Percentiles rank a stretch among this genome's conserved stretches.
Conservation (phyloP, 1,140 invertebrate genomes). For the Belonocnema kinseyi region DNA sequence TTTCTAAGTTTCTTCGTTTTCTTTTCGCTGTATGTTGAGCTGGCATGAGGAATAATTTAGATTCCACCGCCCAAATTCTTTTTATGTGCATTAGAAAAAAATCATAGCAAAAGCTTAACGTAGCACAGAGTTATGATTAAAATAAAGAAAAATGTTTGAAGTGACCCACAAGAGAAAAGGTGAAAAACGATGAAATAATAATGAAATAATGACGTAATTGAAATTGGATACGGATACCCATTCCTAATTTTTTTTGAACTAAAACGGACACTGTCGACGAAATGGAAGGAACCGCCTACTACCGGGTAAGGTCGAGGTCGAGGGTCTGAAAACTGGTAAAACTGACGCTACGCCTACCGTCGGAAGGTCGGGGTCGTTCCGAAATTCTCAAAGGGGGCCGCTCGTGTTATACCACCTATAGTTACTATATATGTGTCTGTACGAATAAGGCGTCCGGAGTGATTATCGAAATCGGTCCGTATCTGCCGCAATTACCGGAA, state of each 20-base stretch:
- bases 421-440: slow-evolving; percentile 37
- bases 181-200: no score
- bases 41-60: no score
- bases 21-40: no score
- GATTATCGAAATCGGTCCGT: slow-evolving; percentile 69
- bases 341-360: slow-evolving; percentile 67
- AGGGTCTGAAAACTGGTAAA: slow-evolving; percentile 55
- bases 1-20: no score
- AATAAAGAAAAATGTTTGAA: no score
- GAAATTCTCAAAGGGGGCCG: slow-evolving; percentile 69
- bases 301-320: slow-evolving; percentile 57
- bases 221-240: no score
- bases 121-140: no score
- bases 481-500: slow-evolving; percentile 70
- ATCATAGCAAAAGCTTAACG: no score
- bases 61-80: no score
- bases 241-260: not conserved
- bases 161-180: no score
- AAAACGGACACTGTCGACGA: not conserved
- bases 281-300: slow-evolving; percentile 17
- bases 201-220: no score
- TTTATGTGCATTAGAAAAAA: no score
- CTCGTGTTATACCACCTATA: slow-evolving; percentile 44
- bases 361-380: slow-evolving; percentile 66
- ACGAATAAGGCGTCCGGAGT: slow-evolving; percentile 57